Base-by-base conservation (phyloP, 2,113 vertebrate species). In the Serinus canaria region DNA sequence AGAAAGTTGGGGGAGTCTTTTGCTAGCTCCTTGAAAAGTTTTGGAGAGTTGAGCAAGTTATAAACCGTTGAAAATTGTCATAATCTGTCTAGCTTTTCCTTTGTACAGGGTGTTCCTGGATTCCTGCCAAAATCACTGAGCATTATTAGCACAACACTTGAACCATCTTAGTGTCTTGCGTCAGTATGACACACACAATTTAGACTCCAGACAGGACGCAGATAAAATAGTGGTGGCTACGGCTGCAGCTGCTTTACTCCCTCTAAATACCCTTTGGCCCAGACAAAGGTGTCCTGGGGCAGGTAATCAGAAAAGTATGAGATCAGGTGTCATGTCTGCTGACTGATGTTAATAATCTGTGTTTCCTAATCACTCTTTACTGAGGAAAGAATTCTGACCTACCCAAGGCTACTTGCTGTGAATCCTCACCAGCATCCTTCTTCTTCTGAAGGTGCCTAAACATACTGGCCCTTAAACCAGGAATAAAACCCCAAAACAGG, bases 261-360 rank as follows among this genome's bases (percentile, higher is more conserved):
- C 56, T 93, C 76, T 74, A 47, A 90, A 83, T 83, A 96, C 86
- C 92, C 92, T 95, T 96, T 96, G 64, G 96, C 92, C 95, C 91
- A 97, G 95, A 97, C 92, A 83, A 74, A 95, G 96, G 92, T 97
- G 86, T 96, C 90, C 96, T 94, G 95, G 91, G 95, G 96, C 96
- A 96, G 95, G 96, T 97, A 95, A 89, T 94, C 86, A 94, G 64
- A 81, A 94, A 87, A 93, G 91, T 33, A 78, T 89, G 94, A 92
- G 95, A 95, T 96, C 92, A 93, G 62, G 76, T 97, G 66, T 93
- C 91, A 27, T 63, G 92, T 89, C 79, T 97, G 86, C 72, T 95
- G 91, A 89, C 68, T 95, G 92, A 95, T 96, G 82, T 89, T 97
- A 90, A 83, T 96, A 96, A 95, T 81, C 76, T 87, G 24, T 90